phyloP scores from a whole-genome alignment of 1,140 invertebrate species.

The Akabosia matsudoensis region DNA sequence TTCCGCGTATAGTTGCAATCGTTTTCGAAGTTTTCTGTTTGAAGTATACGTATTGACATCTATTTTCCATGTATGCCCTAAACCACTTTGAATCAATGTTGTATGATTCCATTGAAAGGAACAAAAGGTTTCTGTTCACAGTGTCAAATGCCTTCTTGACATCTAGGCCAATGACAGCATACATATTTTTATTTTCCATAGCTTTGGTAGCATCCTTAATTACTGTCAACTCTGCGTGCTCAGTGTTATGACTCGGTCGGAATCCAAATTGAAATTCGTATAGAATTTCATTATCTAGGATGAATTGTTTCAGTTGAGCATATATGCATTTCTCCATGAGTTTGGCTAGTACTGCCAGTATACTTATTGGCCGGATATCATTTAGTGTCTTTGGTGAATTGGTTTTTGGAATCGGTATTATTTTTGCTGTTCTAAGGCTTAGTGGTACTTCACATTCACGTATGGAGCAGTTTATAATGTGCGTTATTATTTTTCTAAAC shows the following conservation, averaged over 20 bases:
- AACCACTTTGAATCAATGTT: conserved; percentile 19
- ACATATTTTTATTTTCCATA: conserved; percentile 7
- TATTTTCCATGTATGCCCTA: conserved; percentile 4
- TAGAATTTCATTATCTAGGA: neutral
- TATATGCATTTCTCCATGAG: conserved; percentile 1
- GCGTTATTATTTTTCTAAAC: neutral
- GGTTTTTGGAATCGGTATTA: neutral
- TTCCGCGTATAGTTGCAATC: neutral
- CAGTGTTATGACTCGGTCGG: conserved; percentile 2
- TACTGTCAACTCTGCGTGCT: conserved; percentile 1
- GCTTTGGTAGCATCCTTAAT: neutral
- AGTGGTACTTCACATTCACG: neutral
- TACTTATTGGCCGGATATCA: neutral
- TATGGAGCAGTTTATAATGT: neutral
- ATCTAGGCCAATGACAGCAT: conserved; percentile 17
- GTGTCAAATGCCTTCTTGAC: conserved; percentile 30
- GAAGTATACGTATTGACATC: neutral
- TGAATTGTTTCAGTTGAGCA: neutral
- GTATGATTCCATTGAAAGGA: conserved; percentile 9
- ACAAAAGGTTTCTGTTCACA: neutral
- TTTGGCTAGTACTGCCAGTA: neutral
- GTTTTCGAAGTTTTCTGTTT: neutral
- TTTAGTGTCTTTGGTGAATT: neutral
- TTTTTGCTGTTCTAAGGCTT: neutral
- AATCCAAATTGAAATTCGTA: conserved; percentile 28